Base-by-base conservation (phyloP, 2,113 vertebrate genomes). In the Stigmatopora nigra region DNA sequence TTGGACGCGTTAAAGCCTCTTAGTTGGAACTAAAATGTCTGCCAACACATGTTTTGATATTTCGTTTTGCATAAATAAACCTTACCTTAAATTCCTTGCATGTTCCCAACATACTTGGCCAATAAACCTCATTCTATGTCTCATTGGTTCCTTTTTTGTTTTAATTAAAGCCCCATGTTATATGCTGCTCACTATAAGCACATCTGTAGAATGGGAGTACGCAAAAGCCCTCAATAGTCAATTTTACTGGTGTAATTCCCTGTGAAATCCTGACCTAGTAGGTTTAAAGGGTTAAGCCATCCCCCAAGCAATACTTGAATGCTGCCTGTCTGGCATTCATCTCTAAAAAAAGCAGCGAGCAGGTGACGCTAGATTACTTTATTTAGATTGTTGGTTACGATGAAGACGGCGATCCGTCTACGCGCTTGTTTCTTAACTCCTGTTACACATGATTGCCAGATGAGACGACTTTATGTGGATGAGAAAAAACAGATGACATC, bases 281-380 rank as follows among this genome's bases (percentile, higher is more conserved):
- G 51, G 1, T 53, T 53, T 53, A 53, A 53, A 53, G 31, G 17
- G 57, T 60, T 60, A 60, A 52, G 68, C 62, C 53, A 64, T 77
- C 65, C 61, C 36, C 59, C 53, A 59, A 60, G 36, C 52, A 8
- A 13, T 63, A 6, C 60, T 55, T 51, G 41, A 19, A 31, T 48
- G 44, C 48, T 73, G 55, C 45, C 59, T 52, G 55, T 45, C 59
- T 52, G 61, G 14, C 69, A 25, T 7, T 60, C 10, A 11, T 44
- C 55, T 61, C 86, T 86, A 88, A 82, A 81, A 86, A 87, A 85
- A 86, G 85, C 75, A 72, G 60, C 13, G 41, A 84, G 85, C 87
- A 88, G 84, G 83, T 86, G 84, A 56, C 56, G 58, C 66, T 20
- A 48, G 71, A 66, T 36, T 61, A 64, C 82, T 89, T 85, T 79